Evolutionary conservation across 2,888 invertebrate species (phyloP), one percentile per base, ranked within the genome.

Genomic region (Brachyptera risi): DNA sequence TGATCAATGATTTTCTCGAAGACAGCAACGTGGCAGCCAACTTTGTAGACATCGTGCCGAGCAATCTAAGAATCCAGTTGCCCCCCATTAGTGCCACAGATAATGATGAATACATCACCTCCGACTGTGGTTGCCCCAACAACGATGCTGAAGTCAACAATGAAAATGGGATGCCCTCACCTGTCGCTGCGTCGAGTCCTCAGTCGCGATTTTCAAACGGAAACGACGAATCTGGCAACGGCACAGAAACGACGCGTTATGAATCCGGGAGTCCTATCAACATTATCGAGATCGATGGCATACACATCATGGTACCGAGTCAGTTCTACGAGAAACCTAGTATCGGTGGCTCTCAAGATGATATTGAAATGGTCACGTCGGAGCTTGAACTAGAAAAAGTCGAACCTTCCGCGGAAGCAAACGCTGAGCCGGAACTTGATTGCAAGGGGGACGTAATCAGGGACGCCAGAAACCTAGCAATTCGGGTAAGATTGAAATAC

Each of bases 261-360:
- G 60, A 54, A 2, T 37, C 56, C 7, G 26, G 31, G 3, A 60
- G 74, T 19, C 73, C 75, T 31, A 72, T 74, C 62, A 79, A 79
- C 68, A 76, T 79, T 59, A 76, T 80, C 61, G 79, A 79, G 66
- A 78, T 80, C 69, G 80, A 80, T 63, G 80, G 80, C 42, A 69
- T 75, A 56, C 75, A 74, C 60, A 74, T 75, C 63, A 69, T 74
- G 65, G 74, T 75, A 63, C 75, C 75, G 63, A 74, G 73, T n/a
- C 57, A 61, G n/a, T 59, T 63, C n/a, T 31, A 51, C 13, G 19
- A 24, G 23, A 23, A 24, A 5, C 31, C 31, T 31, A n/a, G n/a
- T n/a, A n/a, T n/a, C n/a, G n/a, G n/a, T n/a, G 31, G 11, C 31
- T 7, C 5, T 11, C 31, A 31, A 31, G 31, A 31, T 5, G 31